Evolutionary conservation across 2,888 invertebrate genomes (phyloP).

Genomic region (Drosophila multiciliata): DNA sequence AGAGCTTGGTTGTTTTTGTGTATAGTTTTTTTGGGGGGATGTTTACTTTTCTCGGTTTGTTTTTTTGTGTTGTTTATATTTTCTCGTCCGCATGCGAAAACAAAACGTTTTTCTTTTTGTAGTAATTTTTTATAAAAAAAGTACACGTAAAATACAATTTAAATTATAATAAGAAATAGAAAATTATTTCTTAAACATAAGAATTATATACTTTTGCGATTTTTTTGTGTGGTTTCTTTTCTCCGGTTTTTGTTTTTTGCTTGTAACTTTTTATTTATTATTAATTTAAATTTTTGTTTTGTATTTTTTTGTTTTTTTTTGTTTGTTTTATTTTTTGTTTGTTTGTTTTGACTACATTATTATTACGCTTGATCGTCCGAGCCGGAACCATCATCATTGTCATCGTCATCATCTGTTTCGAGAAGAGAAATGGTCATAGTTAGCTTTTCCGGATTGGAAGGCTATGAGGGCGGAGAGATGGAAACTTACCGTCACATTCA

Average conservation of each 20-base stretch:
- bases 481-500: conserved; percentile 81
- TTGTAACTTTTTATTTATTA: conserved; percentile 81
- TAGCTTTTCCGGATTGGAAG: neutral
- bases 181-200: conserved; percentile 84
- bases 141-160: conserved; percentile 84
- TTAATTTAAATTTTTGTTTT: conserved; percentile 76
- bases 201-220: conserved; percentile 82
- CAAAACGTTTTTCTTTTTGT: conserved; percentile 69
- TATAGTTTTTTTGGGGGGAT: conserved; percentile 68
- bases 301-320: conserved; percentile 75
- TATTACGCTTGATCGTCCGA: conserved; percentile 85
- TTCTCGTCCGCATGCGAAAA: conserved; percentile 51
- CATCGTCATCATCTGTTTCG: conserved; percentile 83
- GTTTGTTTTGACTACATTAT: conserved; percentile 84
- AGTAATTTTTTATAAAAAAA: conserved; percentile 83
- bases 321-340: conserved; percentile 71
- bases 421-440: conserved; percentile 5
- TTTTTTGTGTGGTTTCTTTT: conserved; percentile 78
- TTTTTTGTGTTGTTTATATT: conserved; percentile 66
- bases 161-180: conserved; percentile 84
- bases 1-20: conserved; percentile 59
- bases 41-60: conserved; percentile 62
- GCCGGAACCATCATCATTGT: conserved; percentile 84
- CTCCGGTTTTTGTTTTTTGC: conserved; percentile 73
- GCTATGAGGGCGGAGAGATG: no score